Evolutionary conservation across 2,113 vertebrate genomes (phyloP), one percentile per base, ranked within the genome.

Genomic region (Egretta garzetta): DNA sequence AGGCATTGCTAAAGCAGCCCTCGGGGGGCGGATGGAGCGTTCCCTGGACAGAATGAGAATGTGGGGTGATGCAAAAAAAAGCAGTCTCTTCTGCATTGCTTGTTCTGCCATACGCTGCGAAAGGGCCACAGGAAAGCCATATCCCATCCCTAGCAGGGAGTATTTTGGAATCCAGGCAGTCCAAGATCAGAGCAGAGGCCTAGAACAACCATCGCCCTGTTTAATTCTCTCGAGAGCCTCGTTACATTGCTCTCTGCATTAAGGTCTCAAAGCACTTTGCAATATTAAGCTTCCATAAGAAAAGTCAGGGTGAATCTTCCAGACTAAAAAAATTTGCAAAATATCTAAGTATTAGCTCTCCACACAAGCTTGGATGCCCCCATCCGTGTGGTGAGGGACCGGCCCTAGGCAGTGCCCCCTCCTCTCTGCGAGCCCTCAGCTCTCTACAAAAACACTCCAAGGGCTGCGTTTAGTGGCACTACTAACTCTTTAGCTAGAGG

Each of bases 191-290:
- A 68, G 47, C 47, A 56, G 60, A 39, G 14, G 33, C 17, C 50
- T 8, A 17, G 64, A 60, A 35, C 14, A 43, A 15, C 43, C 23
- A 2, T 27, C 20, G 8, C 16, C 49, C 6, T 4, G 2, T 35
- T 58, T n/a, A 8, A 28, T 14, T 71, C 8, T 14, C 24, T 9
- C 4, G 9, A 2, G 1, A 47, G 10, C 50, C 21, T 21, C 8
- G 10, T 7, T 41, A 15, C 21, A 0, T 4, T 52, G n/a, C 73
- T 66, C 22, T 15, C 13, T 18, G 5, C 4, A 12, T 5, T 14
- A 7, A 71, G 80, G 49, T 37, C 62, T 60, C 49, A 18, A 12
- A 70, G 43, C 49, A n/a, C 49, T 80, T 37, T 1, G 6, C 58
- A 19, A 3, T 14, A 6, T 67, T 10, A 14, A 66, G 1, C 45